Percentiles rank a stretch among this genome's conserved stretches.
phyloP scores from a whole-genome alignment of 2,113 vertebrate species.

The Monopterus albus region DNA sequence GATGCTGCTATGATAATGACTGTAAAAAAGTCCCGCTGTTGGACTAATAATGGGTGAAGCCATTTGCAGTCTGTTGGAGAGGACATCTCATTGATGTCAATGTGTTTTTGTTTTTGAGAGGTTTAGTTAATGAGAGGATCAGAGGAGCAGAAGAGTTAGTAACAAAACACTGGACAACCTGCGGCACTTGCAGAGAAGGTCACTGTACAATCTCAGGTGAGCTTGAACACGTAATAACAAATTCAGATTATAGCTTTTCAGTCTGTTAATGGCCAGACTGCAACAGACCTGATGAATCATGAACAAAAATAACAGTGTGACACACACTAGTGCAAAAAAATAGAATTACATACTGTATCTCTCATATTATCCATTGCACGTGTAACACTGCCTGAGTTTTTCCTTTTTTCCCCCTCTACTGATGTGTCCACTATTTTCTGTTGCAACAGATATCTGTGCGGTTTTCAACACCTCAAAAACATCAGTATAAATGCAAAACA shows the following conservation, averaged over 20 bases:
- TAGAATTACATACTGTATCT: conserved; percentile 15
- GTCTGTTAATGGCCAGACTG: background rate
- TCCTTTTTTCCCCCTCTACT: background rate
- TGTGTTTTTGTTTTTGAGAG: conserved; percentile 30
- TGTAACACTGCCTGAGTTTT: conserved; percentile 35
- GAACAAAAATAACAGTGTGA: background rate
- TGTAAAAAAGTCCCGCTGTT: conserved; percentile 62
- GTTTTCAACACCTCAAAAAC: conserved; percentile 17
- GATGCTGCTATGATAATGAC: conserved; percentile 66
- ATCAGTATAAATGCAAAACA: background rate
- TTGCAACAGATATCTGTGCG: conserved; percentile 6
- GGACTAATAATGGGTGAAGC: conserved; percentile 62
- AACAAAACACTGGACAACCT: too few relatives aligned
- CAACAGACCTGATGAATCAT: background rate
- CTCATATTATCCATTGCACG: conserved; percentile 33
- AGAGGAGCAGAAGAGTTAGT: too few relatives aligned
- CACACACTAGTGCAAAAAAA: conserved; percentile 21
- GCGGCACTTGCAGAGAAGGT: too few relatives aligned
- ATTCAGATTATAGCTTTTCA: background rate
- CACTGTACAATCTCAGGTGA: too few relatives aligned
- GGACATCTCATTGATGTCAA: conserved; percentile 42
- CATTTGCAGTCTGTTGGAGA: conserved; percentile 55
- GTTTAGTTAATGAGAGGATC: conserved; percentile 32
- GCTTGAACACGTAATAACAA: too few relatives aligned
- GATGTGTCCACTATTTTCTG: conserved; percentile 23